Conservation (phyloP, 2,797 vertebrate genomes). For the Apodemus agrarius region DNA sequence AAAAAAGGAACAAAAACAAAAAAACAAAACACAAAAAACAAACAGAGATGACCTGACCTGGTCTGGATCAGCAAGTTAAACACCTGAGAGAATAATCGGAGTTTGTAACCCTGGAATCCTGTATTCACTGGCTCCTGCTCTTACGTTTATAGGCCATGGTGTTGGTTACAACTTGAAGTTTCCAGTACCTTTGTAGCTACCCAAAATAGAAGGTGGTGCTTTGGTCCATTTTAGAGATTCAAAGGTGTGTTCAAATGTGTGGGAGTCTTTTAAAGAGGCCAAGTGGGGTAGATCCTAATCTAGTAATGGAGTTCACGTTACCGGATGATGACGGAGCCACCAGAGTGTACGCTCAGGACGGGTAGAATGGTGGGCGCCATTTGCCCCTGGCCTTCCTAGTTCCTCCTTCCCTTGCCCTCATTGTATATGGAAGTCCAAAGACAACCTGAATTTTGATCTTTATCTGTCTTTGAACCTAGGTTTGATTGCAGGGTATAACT, state of each 20-base stretch:
- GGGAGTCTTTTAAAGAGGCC: slow-evolving; percentile 66
- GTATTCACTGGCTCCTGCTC: not conserved
- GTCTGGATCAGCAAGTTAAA: not conserved
- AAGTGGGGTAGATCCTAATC: slow-evolving; percentile 64
- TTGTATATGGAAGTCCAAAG: not conserved
- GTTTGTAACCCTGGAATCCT: not conserved
- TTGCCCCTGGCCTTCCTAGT: slow-evolving; percentile 2
- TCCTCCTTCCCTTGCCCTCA: slow-evolving; percentile 42
- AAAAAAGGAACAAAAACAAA: not conserved
- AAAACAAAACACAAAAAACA: too few species aligned
- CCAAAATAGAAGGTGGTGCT: slow-evolving; percentile 57
- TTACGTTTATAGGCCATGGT: slow-evolving; percentile 38
- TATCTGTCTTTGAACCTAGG: slow-evolving; percentile 33
- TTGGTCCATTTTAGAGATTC: slow-evolving; percentile 38
- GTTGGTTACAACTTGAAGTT: slow-evolving; percentile 68
- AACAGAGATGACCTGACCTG: not conserved
- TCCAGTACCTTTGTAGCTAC: slow-evolving; percentile 61
- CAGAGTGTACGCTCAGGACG: slow-evolving; percentile 2
- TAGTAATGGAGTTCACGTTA: slow-evolving; percentile 61
- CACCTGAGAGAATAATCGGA: not conserved
- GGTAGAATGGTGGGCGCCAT: not conserved
- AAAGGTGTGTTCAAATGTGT: slow-evolving; percentile 49
- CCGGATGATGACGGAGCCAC: not conserved
- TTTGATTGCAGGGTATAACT: slow-evolving; percentile 1
- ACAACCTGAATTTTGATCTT: not conserved